Conservation (phyloP, 1,140 invertebrate species). For the Drosophila ercepeae region DNA sequence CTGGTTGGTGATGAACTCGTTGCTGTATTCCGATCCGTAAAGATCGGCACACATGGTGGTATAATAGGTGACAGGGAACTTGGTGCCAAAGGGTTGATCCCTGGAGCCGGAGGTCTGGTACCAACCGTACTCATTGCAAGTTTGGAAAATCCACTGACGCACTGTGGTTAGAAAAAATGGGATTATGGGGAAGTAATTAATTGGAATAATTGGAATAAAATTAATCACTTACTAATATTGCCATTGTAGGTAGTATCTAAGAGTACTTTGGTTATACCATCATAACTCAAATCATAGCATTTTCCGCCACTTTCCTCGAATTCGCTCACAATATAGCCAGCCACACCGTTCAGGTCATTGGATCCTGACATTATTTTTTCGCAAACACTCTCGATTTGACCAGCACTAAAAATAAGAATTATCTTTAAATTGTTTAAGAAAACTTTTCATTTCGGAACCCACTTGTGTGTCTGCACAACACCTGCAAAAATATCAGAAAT, state of each 20-base stretch:
- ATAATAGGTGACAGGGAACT: constrained; percentile 85
- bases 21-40: constrained; percentile 85
- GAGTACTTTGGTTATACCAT: constrained; percentile 49
- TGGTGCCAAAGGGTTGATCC: constrained; percentile 87
- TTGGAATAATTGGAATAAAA: too few relatives aligned
- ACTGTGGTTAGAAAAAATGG: constrained; percentile 31
- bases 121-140: constrained; percentile 90
- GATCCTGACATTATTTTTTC: constrained; percentile 59
- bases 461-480: constrained; percentile 77
- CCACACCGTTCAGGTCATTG: constrained; percentile 65
- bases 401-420: constrained; percentile 32
- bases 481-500: constrained; percentile 77
- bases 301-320: constrained; percentile 36
- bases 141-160: constrained; percentile 89
- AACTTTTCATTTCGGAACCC: constrained; percentile 23
- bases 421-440: too few relatives aligned
- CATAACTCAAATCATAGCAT: constrained; percentile 67
- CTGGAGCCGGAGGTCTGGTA: constrained; percentile 87
- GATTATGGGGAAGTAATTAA: too few relatives aligned
- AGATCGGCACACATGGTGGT: constrained; percentile 87
- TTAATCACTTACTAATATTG: constrained; percentile 59
- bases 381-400: constrained; percentile 72
- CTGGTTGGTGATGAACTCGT: constrained; percentile 52
- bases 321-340: constrained; percentile 50
- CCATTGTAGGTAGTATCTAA: constrained; percentile 56